Conservation (phyloP, 2,888 invertebrate genomes). For the Dasypolia templi region DNA sequence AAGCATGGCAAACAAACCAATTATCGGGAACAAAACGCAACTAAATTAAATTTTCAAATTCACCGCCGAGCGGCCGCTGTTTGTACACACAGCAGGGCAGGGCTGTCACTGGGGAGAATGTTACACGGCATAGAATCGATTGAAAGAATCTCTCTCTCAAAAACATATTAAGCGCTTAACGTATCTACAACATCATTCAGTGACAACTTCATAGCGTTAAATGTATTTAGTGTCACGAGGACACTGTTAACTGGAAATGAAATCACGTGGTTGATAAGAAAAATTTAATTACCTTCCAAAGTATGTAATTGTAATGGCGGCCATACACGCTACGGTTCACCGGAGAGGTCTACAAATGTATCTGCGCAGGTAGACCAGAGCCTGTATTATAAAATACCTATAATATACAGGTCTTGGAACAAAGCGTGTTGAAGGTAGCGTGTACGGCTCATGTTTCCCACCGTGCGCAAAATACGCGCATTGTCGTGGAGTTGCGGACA, state of each 20-base stretch:
- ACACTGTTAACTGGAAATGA: not conserved
- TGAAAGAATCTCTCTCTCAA: not conserved
- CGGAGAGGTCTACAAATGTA: not conserved
- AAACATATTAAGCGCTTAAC: not conserved
- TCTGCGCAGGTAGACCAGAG: not conserved
- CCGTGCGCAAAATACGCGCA: no score
- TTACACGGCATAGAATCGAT: no score
- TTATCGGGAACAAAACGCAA: slow-evolving; percentile 87
- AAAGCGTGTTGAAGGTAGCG: no score
- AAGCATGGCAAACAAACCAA: slow-evolving; percentile 88
- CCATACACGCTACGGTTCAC: no score
- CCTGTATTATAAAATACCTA: not conserved
- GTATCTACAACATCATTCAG: no score
- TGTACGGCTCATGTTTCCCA: no score
- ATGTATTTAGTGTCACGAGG: not conserved
- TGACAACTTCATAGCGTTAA: no score
- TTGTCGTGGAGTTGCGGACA: no score
- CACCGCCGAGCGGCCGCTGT: slow-evolving; percentile 72
- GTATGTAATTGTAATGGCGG: not conserved
- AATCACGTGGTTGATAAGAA: not conserved
- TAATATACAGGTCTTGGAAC: not conserved
- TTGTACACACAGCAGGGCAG: slow-evolving; percentile 70
- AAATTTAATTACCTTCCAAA: not conserved
- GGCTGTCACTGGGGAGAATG: slow-evolving; percentile 66
- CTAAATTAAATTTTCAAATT: slow-evolving; percentile 90